Percentiles rank a stretch among this genome's conserved stretches.
Conservation (phyloP, 2,113 vertebrate genomes). For the Aegypius monachus region DNA sequence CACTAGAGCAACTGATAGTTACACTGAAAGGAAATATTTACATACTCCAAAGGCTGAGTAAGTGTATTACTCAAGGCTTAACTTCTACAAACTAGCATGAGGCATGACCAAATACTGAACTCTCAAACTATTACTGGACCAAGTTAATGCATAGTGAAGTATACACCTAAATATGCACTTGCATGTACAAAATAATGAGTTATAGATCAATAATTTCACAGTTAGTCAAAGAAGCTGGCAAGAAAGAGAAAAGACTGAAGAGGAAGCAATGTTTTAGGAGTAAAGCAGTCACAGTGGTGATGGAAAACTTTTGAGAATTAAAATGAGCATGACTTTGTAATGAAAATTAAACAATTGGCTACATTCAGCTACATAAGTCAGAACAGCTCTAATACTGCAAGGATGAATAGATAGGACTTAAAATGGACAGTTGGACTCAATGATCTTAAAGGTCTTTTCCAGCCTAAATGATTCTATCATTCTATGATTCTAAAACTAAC, state of each 20-base stretch:
- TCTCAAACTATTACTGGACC: background rate
- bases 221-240: background rate
- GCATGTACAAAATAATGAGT: background rate
- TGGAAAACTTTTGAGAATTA: background rate
- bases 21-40: constrained; percentile 9
- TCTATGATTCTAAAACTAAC: background rate
- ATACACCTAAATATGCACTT: background rate
- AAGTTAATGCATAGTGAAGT: background rate
- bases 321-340: background rate
- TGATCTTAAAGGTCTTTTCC: too few relatives aligned
- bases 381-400: background rate
- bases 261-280: background rate
- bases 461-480: too few relatives aligned
- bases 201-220: background rate
- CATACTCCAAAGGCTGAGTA: background rate
- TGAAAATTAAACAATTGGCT: background rate
- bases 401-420: background rate
- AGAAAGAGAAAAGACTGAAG: background rate
- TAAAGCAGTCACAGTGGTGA: background rate
- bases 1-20: background rate
- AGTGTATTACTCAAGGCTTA: background rate
- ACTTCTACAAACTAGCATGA: background rate
- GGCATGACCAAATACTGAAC: background rate
- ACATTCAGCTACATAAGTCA: background rate
- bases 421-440: too few relatives aligned